Percentiles rank a stretch among this genome's conserved stretches.
phyloP scores from a whole-genome alignment of 2,113 vertebrate species.

The Tachycineta bicolor region DNA sequence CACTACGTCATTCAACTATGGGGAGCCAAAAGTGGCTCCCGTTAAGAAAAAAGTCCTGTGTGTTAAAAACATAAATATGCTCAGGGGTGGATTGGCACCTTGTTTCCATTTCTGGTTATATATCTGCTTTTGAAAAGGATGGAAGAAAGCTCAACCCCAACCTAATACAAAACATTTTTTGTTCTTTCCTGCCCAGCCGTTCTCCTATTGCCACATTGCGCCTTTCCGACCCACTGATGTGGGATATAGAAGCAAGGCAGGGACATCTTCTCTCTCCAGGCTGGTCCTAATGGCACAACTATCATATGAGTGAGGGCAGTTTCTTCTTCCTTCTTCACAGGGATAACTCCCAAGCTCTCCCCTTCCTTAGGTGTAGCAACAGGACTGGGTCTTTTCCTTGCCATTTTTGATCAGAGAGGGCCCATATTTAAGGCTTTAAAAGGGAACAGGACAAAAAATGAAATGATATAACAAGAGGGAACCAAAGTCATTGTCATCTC shows the following conservation, averaged over 20 bases:
- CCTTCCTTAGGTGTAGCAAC: background rate
- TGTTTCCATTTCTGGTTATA: background rate
- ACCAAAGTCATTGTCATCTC: background rate
- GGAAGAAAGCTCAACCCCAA: background rate
- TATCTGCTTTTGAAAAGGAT: background rate
- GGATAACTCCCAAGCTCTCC: background rate
- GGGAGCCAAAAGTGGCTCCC: background rate
- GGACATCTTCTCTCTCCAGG: background rate
- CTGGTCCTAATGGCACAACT: background rate
- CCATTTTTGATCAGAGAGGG: background rate
- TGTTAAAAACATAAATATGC: background rate
- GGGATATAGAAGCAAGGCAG: background rate
- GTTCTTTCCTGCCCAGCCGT: background rate
- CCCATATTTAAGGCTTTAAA: background rate
- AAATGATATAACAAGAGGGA: background rate
- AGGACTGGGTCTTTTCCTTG: background rate
- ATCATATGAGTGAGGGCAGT: background rate
- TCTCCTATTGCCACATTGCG: background rate
- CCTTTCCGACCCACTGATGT: background rate
- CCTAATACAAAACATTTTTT: background rate
- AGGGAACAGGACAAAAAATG: background rate
- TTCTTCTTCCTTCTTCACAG: background rate
- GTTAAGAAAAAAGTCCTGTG: background rate
- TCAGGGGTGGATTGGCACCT: background rate
- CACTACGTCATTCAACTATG: background rate